phyloP scores from a whole-genome alignment of 2,797 vertebrate genomes.

The Kryptopterus vitreolus region DNA sequence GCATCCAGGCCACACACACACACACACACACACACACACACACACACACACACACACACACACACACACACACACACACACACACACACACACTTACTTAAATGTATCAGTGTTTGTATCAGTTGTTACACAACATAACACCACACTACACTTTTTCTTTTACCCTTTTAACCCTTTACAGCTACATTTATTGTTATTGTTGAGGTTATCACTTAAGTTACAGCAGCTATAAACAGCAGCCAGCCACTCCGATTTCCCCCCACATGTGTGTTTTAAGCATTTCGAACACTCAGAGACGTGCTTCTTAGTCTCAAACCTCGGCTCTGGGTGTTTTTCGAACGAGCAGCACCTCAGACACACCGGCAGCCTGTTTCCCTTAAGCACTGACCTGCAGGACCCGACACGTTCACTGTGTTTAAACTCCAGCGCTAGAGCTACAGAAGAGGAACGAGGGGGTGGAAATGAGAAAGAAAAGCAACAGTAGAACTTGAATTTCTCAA shows the following conservation, averaged over 20 bases:
- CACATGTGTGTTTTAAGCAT: background rate
- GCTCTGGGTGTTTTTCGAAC: background rate
- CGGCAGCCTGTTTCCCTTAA: constrained; percentile 8
- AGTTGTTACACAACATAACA: background rate
- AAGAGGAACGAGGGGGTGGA: constrained; percentile 4
- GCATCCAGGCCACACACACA: background rate
- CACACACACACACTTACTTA: no score
- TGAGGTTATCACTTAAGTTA: no score
- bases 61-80: background rate
- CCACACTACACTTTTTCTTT: no score
- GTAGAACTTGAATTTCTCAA: background rate
- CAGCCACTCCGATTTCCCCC: background rate
- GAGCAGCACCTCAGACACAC: background rate
- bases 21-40: background rate
- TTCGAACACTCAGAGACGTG: background rate
- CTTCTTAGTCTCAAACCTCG: background rate
- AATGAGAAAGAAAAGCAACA: constrained; percentile 11
- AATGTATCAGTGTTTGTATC: background rate
- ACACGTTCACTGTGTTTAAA: constrained; percentile 44
- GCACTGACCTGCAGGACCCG: constrained; percentile 18
- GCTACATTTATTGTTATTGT: background rate
- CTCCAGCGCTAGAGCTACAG: constrained; percentile 24
- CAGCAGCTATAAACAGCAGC: background rate
- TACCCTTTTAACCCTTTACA: background rate
- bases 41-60: background rate